A percentile compares a stretch with the other conserved stretches of the same genome.
These are phyloP conservation scores for Drosophila leonis DNA, from an alignment of 2,888 invertebrate species.

Conservation along the genomic window DNA sequence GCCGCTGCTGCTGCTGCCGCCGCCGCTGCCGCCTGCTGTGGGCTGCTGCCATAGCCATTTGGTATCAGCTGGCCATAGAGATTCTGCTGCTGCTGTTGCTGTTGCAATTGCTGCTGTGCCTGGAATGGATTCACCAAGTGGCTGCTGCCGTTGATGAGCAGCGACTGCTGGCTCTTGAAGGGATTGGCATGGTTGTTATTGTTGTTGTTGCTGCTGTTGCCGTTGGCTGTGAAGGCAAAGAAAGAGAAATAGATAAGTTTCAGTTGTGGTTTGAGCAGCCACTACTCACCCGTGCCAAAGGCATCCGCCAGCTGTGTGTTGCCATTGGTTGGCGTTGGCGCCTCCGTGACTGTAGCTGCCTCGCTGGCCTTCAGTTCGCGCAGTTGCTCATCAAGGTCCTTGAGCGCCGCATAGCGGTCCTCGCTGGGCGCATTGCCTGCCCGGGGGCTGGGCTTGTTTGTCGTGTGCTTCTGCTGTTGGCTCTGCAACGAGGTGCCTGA, in stretches of 20 bases:
- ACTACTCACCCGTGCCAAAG: slow-evolving; percentile 58
- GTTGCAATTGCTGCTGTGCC: slow-evolving; percentile 55
- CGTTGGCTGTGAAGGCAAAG: slow-evolving; percentile 10
- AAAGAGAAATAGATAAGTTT: background rate
- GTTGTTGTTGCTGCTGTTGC: slow-evolving; percentile 10
- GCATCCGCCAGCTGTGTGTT: slow-evolving; percentile 54
- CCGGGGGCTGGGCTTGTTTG: slow-evolving; percentile 41
- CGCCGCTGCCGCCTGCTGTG: slow-evolving; percentile 50
- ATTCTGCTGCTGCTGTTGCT: slow-evolving; percentile 73
- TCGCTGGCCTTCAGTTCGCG: slow-evolving; percentile 86
- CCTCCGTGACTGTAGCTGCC: slow-evolving; percentile 59
- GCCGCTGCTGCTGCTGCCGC: slow-evolving; percentile 36
- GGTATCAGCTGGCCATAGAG: slow-evolving; percentile 84
- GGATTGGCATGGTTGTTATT: slow-evolving; percentile 79
- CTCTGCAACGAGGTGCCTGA: slow-evolving; percentile 83
- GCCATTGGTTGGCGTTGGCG: slow-evolving; percentile 67
- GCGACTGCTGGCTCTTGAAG: slow-evolving; percentile 80
- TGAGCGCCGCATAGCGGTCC: slow-evolving; percentile 97
- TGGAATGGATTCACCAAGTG: slow-evolving; percentile 83
- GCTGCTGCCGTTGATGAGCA: slow-evolving; percentile 56
- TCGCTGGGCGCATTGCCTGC: slow-evolving; percentile 86
- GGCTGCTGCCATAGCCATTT: slow-evolving; percentile 79
- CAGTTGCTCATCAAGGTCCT: slow-evolving; percentile 94
- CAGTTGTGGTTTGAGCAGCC: background rate
- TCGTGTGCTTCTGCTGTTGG: slow-evolving; percentile 57